phyloP scores from a whole-genome alignment of 2,888 invertebrate species.

The Epirrhoe tristata region DNA sequence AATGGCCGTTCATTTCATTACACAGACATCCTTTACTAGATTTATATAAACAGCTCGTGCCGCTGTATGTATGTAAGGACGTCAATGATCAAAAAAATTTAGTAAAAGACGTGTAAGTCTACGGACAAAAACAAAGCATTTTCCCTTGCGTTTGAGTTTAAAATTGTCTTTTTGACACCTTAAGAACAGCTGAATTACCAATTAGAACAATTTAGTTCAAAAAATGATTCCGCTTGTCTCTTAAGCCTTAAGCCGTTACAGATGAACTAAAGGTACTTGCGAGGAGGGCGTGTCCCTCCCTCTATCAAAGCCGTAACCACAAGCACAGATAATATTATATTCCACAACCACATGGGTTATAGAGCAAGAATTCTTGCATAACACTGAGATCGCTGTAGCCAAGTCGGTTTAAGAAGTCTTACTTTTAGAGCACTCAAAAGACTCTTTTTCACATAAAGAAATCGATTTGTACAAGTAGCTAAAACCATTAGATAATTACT shows the following conservation, averaged over 20 bases:
- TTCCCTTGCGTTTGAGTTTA: neutral
- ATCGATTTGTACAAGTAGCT: too few species aligned
- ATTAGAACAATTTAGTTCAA: neutral
- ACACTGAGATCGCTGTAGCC: slow-evolving; percentile 16
- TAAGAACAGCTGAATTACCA: neutral
- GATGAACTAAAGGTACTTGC: slow-evolving; percentile 11
- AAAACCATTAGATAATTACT: too few species aligned
- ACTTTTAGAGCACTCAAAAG: too few species aligned
- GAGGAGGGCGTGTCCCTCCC: slow-evolving; percentile 48
- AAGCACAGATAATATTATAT: slow-evolving; percentile 7
- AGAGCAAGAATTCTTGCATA: slow-evolving; percentile 55
- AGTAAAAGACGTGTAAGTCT: too few species aligned
- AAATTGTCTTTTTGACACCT: neutral
- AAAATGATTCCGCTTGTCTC: neutral
- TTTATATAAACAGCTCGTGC: neutral
- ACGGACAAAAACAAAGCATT: neutral
- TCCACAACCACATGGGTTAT: slow-evolving; percentile 63
- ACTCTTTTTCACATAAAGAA: too few species aligned
- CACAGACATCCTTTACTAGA: neutral
- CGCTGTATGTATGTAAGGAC: too few species aligned
- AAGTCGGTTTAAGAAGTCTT: neutral
- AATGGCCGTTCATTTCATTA: neutral
- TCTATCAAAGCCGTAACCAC: slow-evolving; percentile 34
- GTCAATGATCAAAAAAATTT: too few species aligned
- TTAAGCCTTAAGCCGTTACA: neutral